These are phyloP conservation scores for Poeciliopsis occidentalis DNA, from an alignment of 2,113 vertebrate species.

Conservation along the genomic window DNA sequence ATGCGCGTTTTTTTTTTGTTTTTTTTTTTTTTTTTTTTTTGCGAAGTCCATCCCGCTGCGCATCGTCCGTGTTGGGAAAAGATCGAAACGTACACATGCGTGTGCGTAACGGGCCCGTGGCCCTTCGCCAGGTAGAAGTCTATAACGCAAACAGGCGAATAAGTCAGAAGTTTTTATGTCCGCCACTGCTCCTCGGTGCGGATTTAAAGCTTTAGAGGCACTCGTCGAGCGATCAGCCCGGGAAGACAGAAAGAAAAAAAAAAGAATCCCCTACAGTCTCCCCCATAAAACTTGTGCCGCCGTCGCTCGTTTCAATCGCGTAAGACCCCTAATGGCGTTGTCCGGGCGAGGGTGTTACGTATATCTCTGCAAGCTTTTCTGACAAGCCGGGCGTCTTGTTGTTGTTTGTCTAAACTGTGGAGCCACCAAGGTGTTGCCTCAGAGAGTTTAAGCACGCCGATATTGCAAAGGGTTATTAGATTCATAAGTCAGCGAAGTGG, in stretches of 20 bases:
- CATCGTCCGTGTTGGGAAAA: conserved; percentile 47
- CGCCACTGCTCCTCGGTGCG: too few species aligned
- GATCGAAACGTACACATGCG: conserved; percentile 44
- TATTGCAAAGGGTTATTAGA: conserved; percentile 99
- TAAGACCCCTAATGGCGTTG: conserved; percentile 90
- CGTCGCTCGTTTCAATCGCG: conserved; percentile 88
- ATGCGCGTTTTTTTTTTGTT: conserved; percentile 27
- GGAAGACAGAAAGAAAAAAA: too few species aligned
- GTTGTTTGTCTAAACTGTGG: conserved; percentile 84
- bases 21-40: too few species aligned
- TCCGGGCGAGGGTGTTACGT: conserved; percentile 88
- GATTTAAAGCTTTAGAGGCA: too few species aligned
- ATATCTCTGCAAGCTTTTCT: conserved; percentile 86
- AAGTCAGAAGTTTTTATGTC: too few species aligned
- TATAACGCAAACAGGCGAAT: too few species aligned
- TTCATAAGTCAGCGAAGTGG: conserved; percentile 99
- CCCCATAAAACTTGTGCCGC: conserved; percentile 74
- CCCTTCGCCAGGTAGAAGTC: conserved; percentile 54
- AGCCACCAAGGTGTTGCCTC: conserved; percentile 91
- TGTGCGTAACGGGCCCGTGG: conserved; percentile 62
- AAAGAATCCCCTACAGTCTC: neutral
- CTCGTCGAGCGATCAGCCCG: too few species aligned
- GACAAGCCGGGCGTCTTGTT: conserved; percentile 82
- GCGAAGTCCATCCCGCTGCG: conserved; percentile 75
- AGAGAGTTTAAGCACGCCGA: conserved; percentile 97